Evolutionary conservation across 1,140 invertebrate species (phyloP), one percentile per base, ranked within the genome.

Genomic region (Nautilus pompilius): DNA sequence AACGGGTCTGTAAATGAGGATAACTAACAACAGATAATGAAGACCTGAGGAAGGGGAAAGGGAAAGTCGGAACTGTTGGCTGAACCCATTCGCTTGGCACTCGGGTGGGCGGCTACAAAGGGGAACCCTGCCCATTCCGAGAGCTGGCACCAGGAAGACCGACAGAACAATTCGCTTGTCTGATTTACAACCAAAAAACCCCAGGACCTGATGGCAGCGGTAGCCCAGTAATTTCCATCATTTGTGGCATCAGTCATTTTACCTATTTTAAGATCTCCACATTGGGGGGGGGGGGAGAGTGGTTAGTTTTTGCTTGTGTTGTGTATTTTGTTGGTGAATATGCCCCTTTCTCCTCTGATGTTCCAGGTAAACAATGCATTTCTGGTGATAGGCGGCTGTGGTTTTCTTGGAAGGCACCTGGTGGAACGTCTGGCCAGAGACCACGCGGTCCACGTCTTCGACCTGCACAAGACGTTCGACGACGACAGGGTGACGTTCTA

Each of bases 301-400:
- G 32, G 56, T 29, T 24, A 24, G 56, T 30, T 63, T 54, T 30
- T 63, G 26, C 54, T 28, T 41, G 33, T 24, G 26, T n/a, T 10
- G 2, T 51, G 22, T 13, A 28, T 58, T 5, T 26, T 26, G 15
- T 56, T 26, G 15, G 8, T 10, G 10, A 17, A 26, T 56, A 56
- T 51, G 15, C 22, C 20, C 28, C 49, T 45, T 26, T 58, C 24
- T 28, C 29, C n/a, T n/a, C n/a, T 20, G 5, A 41, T 54, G 20
- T 54, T 67, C 53, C 57, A 67, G 53, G 54, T 53, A 60, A 26
- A 49, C 17, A 63, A 62, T 28, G 67, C 46, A 20, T 73, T 66
- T 66, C 45, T 78, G 6, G 73, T 79, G 13, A 77, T 79, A 60
- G 77, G 77, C 22, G 77, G 77, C 1, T 58, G 73, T 67, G 77